A percentile compares a stretch with the other conserved stretches of the same genome.
phyloP scores from a whole-genome alignment of 2,797 vertebrate genomes.

The Spinibarbus caldwelli region DNA sequence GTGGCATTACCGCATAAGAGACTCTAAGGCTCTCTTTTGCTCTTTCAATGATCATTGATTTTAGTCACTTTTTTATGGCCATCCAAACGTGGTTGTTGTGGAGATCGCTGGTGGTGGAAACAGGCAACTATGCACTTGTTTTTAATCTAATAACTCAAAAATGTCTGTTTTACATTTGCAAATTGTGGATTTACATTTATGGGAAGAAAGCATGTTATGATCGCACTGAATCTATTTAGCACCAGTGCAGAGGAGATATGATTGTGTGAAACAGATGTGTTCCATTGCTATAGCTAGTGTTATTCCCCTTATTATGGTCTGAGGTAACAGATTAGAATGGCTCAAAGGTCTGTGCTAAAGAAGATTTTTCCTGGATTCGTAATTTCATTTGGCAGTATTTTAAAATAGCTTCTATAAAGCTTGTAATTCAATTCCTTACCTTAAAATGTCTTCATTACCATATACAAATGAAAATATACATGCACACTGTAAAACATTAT shows the following conservation, averaged over 20 bases:
- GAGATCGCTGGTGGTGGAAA: conserved; percentile 26
- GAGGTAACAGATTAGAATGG: conserved; percentile 4
- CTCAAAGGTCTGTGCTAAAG: conserved; percentile 34
- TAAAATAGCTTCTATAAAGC: not conserved
- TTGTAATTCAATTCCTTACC: not conserved
- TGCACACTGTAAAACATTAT: not conserved
- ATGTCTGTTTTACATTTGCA: conserved; percentile 25
- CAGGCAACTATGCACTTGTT: not conserved
- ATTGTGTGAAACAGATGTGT: conserved; percentile 53
- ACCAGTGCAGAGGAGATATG: conserved; percentile 36
- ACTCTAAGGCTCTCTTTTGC: conserved; percentile 55
- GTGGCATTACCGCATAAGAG: conserved; percentile 52
- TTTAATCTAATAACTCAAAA: conserved; percentile 1
- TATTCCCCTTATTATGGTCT: conserved; percentile 35
- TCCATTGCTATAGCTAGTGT: conserved; percentile 43
- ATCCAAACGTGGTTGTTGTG: conserved; percentile 23
- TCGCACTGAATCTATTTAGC: conserved; percentile 41
- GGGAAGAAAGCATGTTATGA: conserved; percentile 39
- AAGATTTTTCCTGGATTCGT: conserved; percentile 5
- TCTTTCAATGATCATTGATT: conserved; percentile 51
- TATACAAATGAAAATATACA: conserved; percentile 4
- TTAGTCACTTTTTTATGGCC: conserved; percentile 51
- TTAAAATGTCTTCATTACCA: not conserved
- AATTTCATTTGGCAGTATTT: conserved; percentile 16
- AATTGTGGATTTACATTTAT: conserved; percentile 45